These are phyloP conservation scores for Otocyon megalotis DNA, from an alignment of 2,113 vertebrate species.

Conservation along the genomic window DNA sequence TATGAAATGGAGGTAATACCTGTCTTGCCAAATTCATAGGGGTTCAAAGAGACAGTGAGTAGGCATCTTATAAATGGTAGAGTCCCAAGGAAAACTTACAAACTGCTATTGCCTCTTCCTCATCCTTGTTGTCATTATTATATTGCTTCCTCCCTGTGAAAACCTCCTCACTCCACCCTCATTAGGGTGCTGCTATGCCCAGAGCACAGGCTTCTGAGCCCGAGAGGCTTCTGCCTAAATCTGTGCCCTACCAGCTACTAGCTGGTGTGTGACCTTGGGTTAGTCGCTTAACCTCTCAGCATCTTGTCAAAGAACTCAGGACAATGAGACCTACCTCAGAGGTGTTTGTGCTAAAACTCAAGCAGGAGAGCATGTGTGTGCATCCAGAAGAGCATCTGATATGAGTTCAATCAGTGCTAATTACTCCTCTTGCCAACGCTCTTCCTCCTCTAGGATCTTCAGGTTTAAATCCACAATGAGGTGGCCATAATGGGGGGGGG, in stretches of 20 bases:
- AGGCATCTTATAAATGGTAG: neutral
- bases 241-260: neutral
- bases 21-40: neutral
- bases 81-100: neutral
- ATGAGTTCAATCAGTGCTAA: neutral
- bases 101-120: neutral
- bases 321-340: neutral
- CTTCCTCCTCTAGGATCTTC: neutral
- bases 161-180: neutral
- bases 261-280: neutral
- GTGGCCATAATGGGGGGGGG: neutral
- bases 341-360: neutral
- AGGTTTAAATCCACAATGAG: neutral
- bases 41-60: neutral
- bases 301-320: neutral
- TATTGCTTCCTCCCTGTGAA: neutral
- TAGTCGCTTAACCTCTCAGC: neutral
- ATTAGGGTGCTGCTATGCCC: neutral
- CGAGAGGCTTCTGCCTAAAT: neutral
- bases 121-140: neutral
- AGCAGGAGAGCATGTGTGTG: neutral
- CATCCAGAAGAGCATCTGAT: neutral
- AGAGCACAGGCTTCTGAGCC: neutral
- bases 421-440: neutral
- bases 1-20: neutral